Percentiles rank a stretch among this genome's conserved stretches.
These are phyloP conservation scores for Grammomys dolichurus DNA, from an alignment of 2,113 vertebrate species.

Conservation along the genomic window DNA sequence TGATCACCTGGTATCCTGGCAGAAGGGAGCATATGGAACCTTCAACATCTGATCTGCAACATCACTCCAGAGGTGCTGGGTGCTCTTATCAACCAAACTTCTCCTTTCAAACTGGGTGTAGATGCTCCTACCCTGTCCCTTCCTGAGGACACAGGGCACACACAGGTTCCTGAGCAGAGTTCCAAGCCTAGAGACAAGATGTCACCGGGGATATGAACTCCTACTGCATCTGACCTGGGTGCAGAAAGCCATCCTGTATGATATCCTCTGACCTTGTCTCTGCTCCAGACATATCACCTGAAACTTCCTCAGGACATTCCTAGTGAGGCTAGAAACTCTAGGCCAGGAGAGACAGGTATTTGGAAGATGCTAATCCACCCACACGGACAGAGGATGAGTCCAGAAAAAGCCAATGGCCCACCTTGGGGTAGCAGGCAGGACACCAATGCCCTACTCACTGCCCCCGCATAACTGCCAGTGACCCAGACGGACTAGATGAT, in stretches of 20 bases:
- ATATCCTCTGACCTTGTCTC: background rate
- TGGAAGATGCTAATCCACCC: background rate
- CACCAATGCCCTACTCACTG: constrained; percentile 13
- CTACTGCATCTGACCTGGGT: background rate
- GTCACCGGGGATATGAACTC: background rate
- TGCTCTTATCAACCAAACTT: accelerated
- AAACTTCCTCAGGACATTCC: background rate
- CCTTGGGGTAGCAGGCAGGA: background rate
- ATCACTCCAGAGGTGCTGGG: accelerated
- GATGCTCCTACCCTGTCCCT: background rate
- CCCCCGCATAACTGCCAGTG: constrained; percentile 52
- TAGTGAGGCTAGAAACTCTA: background rate
- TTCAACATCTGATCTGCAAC: too few species aligned
- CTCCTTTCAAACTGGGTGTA: accelerated
- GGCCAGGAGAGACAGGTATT: background rate
- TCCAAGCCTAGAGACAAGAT: background rate
- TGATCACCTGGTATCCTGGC: accelerated
- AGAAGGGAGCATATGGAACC: background rate
- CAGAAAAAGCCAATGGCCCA: background rate
- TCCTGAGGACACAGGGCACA: accelerated
- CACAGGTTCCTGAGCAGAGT: too few species aligned
- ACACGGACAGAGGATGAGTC: background rate
- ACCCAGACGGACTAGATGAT: constrained; percentile 63
- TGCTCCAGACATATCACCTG: too few species aligned
- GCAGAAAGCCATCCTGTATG: too few species aligned